Base-by-base conservation (phyloP, 1,140 invertebrate species). In the Leptinotarsa lineolata region DNA sequence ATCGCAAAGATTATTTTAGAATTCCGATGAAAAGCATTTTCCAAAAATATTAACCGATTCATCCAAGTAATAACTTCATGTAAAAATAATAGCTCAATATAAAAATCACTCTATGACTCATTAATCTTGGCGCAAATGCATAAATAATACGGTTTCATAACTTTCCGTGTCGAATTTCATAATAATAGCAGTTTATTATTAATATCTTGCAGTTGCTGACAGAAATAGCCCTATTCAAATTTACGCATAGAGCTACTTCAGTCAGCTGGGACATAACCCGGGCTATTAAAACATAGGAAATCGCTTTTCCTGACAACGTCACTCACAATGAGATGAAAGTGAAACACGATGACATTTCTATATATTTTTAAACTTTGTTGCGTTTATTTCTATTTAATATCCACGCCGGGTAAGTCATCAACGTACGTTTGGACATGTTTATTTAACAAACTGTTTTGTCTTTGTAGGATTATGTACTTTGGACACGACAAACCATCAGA, bases 401-500 rank as follows among this genome's bases (percentile, higher is more conserved):
- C 48, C 48, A 18, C 48, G n/a, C 15, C 48, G 48, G 48, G 48
- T 54, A 54, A 54, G n/a, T 54, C 48, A 54, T 54, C 16, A 18
- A 54, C 1, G 48, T 68, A 12, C n/a, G 44, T 22, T 24, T 66
- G 16, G 20, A n/a, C 18, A 66, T 67, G 44, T 44, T 67, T 39
- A 22, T 13, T 22, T 46, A 67, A 20, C 3, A 4, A 44, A 20
- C n/a, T 13, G 13, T 67, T 67, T 68, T 68, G 12, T n/a, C 45
- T 39, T 45, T 54, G 44, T 24, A 45, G 24, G 30, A 16, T 16
- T 46, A 39, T 39, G 8, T 22, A n/a, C 21, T 22, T 16, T 20
- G 64, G 48, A 16, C 15, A n/a, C 48, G 16, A 39, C 30, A 39
- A 16, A 18, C n/a, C 15, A 54, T 67, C 78, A 5, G n/a, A 54